Evolutionary conservation across 2,888 invertebrate species (phyloP), one percentile per base, ranked within the genome.

Genomic region (Ypsolopha sequella): DNA sequence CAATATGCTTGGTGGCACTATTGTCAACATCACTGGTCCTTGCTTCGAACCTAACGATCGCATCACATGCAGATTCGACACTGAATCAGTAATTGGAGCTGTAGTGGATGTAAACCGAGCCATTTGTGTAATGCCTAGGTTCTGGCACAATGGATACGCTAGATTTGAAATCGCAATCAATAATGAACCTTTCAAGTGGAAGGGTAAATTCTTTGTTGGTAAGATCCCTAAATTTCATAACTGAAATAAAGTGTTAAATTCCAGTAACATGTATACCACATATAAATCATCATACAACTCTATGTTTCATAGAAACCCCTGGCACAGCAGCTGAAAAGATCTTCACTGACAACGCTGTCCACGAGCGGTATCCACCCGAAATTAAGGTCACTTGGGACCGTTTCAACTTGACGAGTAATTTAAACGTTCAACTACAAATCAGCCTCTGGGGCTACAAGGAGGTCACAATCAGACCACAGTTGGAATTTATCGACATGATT

Each of bases 21-120:
- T 98, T 51, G 96, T 99, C 41, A 98, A 98, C 70, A 95, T 99
- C 53, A 97, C 98, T 0, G 99, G 98, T 0, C 97, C 98, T 2
- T 99, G 99, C 72, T 95, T 98, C 70, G 88, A 91, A 58, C 89
- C 89, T 0, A 87, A 87, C 1, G 92, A 94, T 62, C 90, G 92
- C 58, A 91, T 98, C 48, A 91, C 90, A 51, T 97, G 96, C 66
- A 91, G 93, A 58, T 96, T 96, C 66, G 95, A 96, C 66, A 93
- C 92, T 0, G 92, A 93, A 58, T 90, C 92, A 53, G 95, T 96
- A 0, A 75, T 89, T 8, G 96, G 95, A 3, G 92, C 91, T 51
- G 92, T 93, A 44, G 89, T 95, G 0, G 92, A 93, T 64, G 88
- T 78, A 10, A 97, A 96, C 77, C 89, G 95, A 55, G 97, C 96